Evolutionary conservation across 2,888 invertebrate genomes (phyloP).

Genomic region (Glaucopsyche alexis): DNA sequence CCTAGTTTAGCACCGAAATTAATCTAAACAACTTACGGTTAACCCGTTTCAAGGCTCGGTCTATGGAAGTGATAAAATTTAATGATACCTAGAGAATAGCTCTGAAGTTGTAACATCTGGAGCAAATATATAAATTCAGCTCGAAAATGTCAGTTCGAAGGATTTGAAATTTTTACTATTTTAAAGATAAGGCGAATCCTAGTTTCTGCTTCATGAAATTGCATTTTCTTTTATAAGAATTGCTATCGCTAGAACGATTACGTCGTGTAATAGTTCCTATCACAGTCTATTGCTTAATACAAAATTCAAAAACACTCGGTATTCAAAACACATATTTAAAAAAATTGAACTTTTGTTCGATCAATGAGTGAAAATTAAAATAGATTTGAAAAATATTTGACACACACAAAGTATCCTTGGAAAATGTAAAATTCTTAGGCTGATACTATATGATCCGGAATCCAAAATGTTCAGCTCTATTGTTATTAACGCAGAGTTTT

Average conservation of each 20-base stretch:
- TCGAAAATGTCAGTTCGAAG: not conserved
- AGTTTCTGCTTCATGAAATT: slow-evolving; percentile 8
- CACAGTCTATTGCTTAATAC: not conserved
- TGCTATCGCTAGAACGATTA: not conserved
- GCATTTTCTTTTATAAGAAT: not conserved
- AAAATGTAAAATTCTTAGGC: too few relatives aligned
- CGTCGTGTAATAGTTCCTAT: not conserved
- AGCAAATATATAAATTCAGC: slow-evolving; percentile 20
- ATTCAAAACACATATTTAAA: too few relatives aligned
- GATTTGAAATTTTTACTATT: slow-evolving; percentile 12
- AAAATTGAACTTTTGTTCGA: too few relatives aligned
- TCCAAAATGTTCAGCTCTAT: too few relatives aligned
- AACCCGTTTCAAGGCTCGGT: not conserved
- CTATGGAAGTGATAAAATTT: slow-evolving; percentile 17
- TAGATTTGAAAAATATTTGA: too few relatives aligned
- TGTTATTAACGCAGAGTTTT: too few relatives aligned
- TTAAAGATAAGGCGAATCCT: not conserved
- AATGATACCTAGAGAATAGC: slow-evolving; percentile 9
- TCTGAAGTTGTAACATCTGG: slow-evolving; percentile 16
- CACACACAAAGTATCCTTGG: too few relatives aligned
- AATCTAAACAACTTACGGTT: not conserved
- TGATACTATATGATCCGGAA: too few relatives aligned
- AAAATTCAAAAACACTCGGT: not conserved
- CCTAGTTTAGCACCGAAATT: not conserved
- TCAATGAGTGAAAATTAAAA: too few relatives aligned